Base-by-base conservation (phyloP, 2,888 invertebrate genomes). In the Ryuthela nishihirai region DNA sequence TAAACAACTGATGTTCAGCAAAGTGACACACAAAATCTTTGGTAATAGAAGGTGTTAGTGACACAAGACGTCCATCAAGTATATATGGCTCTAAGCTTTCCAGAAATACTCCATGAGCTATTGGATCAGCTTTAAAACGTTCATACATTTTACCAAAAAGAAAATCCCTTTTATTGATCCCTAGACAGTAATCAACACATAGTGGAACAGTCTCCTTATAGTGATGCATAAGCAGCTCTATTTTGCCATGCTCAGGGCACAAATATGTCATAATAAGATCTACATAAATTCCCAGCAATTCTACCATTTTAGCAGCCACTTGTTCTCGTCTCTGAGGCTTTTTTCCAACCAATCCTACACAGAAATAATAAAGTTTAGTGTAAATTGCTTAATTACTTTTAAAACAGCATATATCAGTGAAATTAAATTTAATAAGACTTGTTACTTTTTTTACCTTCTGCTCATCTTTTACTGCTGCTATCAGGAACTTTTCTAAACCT, bases 81-180 rank as follows among this genome's bases (percentile, higher is more conserved):
- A 88, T 83, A 70, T 84, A 83, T 6, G 84, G 82, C 49, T 86
- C 85, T 54, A 89, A 74, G 64, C 84, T 78, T 58, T 84, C 83
- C 61, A 87, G 76, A 69, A 84, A 87, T 49, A 82, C 75, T 2
- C 80, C 80, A 70, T 81, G 82, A 7, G 84, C 80, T 47, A 82
- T 78, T 21, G 80, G 77, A 54, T 81, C 80, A 66, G 79, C 78
- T 29, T 56, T 54, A 61, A 76, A 76, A 21, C 72, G 66, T 25
- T 77, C 76, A 65, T 74, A 77, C 42, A 77, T 70, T 24, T 71
- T 69, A 3, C 72, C 73, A 68, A 76, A 76, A 38, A 77, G 65
- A 17, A 76, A 68, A 42, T 76, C 75, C 46, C 73, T 75, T 36
- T 54, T 54, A 26, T 65, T 48, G 26, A 68, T 56, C 29, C 61